These are phyloP conservation scores for Eretmochelys imbricata DNA, from an alignment of 2,113 vertebrate species.

Conservation along the genomic window DNA sequence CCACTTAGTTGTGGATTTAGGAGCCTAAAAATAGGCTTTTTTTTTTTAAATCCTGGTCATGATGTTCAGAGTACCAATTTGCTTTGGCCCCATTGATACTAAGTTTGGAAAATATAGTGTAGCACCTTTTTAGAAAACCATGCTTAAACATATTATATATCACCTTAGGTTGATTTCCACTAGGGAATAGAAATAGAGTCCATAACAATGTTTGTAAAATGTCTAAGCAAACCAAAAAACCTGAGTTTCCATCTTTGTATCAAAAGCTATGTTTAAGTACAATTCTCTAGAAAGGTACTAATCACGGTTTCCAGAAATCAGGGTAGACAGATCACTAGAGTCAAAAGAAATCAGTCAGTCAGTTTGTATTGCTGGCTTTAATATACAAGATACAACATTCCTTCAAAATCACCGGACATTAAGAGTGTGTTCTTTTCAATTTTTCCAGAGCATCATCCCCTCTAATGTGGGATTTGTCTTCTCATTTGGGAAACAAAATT, in stretches of 20 bases:
- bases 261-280: background rate
- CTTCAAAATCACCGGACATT: background rate
- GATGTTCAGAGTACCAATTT: background rate
- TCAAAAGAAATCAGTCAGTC: background rate
- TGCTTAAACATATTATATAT: background rate
- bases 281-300: background rate
- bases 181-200: background rate
- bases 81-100: background rate
- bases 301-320: background rate
- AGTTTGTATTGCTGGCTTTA: background rate
- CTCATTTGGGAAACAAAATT: background rate
- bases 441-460: background rate
- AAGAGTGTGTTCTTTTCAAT: background rate
- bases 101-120: background rate
- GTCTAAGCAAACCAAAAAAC: background rate
- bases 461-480: background rate
- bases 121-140: background rate
- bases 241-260: background rate
- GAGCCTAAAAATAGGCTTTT: background rate
- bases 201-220: background rate
- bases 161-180: background rate
- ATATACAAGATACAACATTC: background rate
- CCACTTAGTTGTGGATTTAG: background rate
- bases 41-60: background rate
- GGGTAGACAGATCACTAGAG: background rate